Conservation (phyloP, 1,140 invertebrate species). For the Aphidius gifuensis region DNA sequence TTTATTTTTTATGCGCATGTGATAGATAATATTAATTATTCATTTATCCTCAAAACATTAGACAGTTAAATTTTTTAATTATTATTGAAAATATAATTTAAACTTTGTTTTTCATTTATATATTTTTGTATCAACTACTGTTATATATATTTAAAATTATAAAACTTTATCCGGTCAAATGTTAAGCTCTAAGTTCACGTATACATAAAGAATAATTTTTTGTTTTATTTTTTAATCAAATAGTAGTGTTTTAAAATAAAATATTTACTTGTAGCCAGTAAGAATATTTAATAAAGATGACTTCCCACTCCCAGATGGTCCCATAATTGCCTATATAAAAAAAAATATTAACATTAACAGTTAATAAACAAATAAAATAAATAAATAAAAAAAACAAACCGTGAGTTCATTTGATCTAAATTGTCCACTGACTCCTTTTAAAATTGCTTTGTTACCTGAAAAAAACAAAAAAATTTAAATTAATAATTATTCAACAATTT, state of each 20-base stretch:
- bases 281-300: conserved; percentile 81
- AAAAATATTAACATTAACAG: too few relatives aligned
- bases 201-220: not conserved
- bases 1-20: too few relatives aligned
- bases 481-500: not conserved
- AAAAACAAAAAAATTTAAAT: conserved; percentile 20
- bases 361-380: too few relatives aligned
- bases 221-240: not conserved
- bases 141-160: too few relatives aligned
- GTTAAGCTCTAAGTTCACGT: too few relatives aligned
- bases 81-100: too few relatives aligned
- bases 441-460: conserved; percentile 68
- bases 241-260: not conserved
- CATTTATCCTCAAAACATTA: too few relatives aligned
- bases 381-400: conserved; percentile 32
- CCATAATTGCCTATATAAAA: conserved; percentile 63
- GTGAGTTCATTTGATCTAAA: conserved; percentile 75
- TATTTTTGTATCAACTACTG: too few relatives aligned
- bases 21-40: too few relatives aligned
- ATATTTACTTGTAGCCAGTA: conserved; percentile 77
- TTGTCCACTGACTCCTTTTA: conserved; percentile 68
- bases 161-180: too few relatives aligned
- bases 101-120: too few relatives aligned
- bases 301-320: conserved; percentile 88
- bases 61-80: too few relatives aligned